Percentiles rank a stretch among this genome's conserved stretches.
These are phyloP conservation scores for Zaprionus capensis DNA, from an alignment of 1,140 invertebrate species.

Conservation along the genomic window DNA sequence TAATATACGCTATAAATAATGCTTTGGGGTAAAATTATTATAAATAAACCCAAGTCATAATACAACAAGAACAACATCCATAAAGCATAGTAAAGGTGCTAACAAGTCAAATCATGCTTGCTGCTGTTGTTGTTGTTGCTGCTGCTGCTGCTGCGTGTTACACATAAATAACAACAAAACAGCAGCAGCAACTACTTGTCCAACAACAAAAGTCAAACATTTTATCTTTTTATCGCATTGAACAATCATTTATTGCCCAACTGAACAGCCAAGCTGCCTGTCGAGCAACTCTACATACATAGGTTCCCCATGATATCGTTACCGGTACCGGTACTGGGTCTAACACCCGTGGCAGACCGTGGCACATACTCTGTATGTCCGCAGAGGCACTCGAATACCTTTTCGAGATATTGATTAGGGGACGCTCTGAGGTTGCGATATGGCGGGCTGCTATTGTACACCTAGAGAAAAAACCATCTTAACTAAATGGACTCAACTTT, in stretches of 20 bases:
- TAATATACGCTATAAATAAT: slow-evolving; percentile 84
- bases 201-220: slow-evolving; percentile 74
- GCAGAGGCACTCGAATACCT: slow-evolving; percentile 59
- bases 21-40: slow-evolving; percentile 73
- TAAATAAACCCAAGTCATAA: slow-evolving; percentile 69
- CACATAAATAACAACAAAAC: slow-evolving; percentile 53
- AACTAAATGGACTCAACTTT: background rate
- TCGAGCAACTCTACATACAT: background rate
- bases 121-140: slow-evolving; percentile 28
- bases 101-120: slow-evolving; percentile 69
- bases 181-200: slow-evolving; percentile 40
- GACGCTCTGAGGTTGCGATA: slow-evolving; percentile 39
- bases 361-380: slow-evolving; percentile 22
- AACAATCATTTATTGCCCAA: slow-evolving; percentile 83
- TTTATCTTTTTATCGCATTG: slow-evolving; percentile 83
- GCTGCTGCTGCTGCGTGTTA: slow-evolving; percentile 63
- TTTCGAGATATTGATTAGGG: slow-evolving; percentile 76
- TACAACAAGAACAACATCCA: slow-evolving; percentile 32
- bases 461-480: background rate
- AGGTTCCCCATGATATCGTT: slow-evolving; percentile 29
- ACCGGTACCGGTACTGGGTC: slow-evolving; percentile 1
- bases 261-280: slow-evolving; percentile 45
- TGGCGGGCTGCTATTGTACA: slow-evolving; percentile 38
- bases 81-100: slow-evolving; percentile 59
- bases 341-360: slow-evolving; percentile 22